Conservation (phyloP, 2,113 vertebrate genomes). For the human (Homo sapiens) region GRCh38 chr4:31353501-31354000, state of each 20-base stretch:
- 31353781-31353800: not conserved
- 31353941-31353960: no score
- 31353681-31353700: not conserved
- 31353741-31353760: not conserved
- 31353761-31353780: not conserved
- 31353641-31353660: not conserved
- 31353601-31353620: not conserved
- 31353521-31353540: not conserved
- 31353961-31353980: not conserved
- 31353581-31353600: not conserved
- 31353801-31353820: not conserved
- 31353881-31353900: not conserved
- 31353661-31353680: not conserved
- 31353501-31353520: not conserved
- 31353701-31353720: not conserved
- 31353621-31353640: fast-evolving
- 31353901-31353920: no score
- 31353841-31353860: not conserved
- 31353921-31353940: no score
- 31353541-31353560: not conserved
- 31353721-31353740: not conserved
- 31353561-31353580: not conserved
- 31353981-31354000: not conserved
- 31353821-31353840: not conserved
- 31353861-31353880: not conserved